Conservation (phyloP, 2,113 vertebrate species). For the Mohoua ochrocephala region DNA sequence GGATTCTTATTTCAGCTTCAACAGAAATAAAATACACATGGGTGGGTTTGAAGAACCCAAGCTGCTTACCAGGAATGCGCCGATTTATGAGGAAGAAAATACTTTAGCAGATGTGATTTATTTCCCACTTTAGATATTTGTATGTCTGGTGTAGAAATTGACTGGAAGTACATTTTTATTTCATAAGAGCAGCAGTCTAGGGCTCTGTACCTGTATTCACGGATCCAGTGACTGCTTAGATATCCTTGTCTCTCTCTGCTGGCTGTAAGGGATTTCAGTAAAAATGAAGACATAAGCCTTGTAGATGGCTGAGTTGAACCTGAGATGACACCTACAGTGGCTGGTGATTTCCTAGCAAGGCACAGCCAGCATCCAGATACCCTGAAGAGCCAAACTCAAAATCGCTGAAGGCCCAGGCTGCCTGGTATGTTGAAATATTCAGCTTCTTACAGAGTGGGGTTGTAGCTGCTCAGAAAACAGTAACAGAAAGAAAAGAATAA, state of each 20-base stretch:
- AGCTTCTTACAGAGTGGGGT: neutral
- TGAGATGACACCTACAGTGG: neutral
- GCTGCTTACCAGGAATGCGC: neutral
- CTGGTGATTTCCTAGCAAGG: neutral
- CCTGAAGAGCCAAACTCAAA: neutral
- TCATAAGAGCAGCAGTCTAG: neutral
- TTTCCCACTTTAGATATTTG: neutral
- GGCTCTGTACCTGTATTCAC: neutral
- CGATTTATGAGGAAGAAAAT: neutral
- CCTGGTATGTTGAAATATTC: neutral
- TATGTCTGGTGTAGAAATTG: neutral
- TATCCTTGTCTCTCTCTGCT: neutral
- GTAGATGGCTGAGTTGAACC: neutral
- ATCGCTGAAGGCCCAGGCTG: neutral
- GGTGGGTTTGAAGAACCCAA: neutral
- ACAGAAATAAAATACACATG: neutral
- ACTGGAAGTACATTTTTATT: neutral
- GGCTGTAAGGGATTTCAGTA: neutral
- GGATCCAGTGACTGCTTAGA: neutral
- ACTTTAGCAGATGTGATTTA: neutral
- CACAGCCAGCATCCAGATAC: neutral
- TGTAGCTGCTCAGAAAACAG: neutral
- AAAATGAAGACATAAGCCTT: neutral
- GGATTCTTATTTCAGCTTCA: neutral
- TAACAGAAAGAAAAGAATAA: neutral